Conservation (phyloP, 2,888 invertebrate genomes). For the Hyalella azteca region DNA sequence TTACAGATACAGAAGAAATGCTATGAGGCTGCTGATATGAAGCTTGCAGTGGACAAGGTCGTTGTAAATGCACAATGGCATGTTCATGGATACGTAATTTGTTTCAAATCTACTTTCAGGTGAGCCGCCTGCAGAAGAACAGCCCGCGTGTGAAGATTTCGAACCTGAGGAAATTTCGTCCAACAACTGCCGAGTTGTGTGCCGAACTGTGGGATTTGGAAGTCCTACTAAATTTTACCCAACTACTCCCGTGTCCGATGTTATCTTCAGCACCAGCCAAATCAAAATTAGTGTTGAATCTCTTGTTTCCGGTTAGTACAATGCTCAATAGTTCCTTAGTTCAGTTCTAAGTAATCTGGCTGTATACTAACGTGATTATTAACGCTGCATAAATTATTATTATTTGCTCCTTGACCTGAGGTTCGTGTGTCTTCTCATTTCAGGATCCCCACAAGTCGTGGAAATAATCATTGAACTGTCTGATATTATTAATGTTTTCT, state of each 20-base stretch:
- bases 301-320: conserved; percentile 38
- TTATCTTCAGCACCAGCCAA: conserved; percentile 69
- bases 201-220: conserved; percentile 84
- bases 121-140: not conserved
- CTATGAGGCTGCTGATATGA: too few relatives aligned
- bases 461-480: conserved; percentile 72
- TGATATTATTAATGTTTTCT: conserved; percentile 77
- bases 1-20: too few relatives aligned
- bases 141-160: not conserved
- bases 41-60: too few relatives aligned
- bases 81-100: too few relatives aligned
- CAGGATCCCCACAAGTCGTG: conserved; percentile 64
- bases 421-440: too few relatives aligned
- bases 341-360: too few relatives aligned
- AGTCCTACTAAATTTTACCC: too few relatives aligned
- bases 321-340: too few relatives aligned
- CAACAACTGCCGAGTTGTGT: conserved; percentile 61
- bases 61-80: too few relatives aligned
- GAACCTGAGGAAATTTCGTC: not conserved
- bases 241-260: conserved; percentile 74
- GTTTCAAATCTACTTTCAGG: not conserved
- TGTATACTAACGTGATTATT: too few relatives aligned
- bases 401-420: too few relatives aligned
- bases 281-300: conserved; percentile 65
- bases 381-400: too few relatives aligned